phyloP scores from a whole-genome alignment of 2,888 invertebrate genomes.

The Tiphia femorata region DNA sequence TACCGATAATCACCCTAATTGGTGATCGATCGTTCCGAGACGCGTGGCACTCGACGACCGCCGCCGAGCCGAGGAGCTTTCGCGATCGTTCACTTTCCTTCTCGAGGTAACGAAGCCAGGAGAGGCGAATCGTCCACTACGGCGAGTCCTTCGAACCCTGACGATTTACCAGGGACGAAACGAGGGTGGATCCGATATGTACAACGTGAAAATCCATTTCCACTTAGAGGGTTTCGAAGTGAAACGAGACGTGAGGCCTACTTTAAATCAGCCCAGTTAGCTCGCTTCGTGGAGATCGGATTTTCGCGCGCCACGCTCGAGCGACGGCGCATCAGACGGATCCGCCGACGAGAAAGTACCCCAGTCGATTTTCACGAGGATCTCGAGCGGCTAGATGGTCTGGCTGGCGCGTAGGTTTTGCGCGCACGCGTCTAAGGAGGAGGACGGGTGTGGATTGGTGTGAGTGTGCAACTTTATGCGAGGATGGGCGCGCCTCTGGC shows the following conservation, averaged over 20 bases:
- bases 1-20: too few relatives aligned
- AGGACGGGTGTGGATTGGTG: too few relatives aligned
- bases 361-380: constrained; percentile 40
- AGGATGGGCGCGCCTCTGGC: too few relatives aligned
- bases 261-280: constrained; percentile 52
- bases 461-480: too few relatives aligned
- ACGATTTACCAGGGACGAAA: constrained; percentile 6
- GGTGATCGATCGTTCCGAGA: not conserved
- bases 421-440: not conserved
- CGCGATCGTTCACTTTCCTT: constrained; percentile 57
- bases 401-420: constrained; percentile 7
- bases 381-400: constrained; percentile 2
- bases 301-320: constrained; percentile 56
- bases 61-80: too few relatives aligned
- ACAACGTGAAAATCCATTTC: not conserved
- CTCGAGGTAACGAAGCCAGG: constrained; percentile 41
- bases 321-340: constrained; percentile 41
- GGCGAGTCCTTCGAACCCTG: too few relatives aligned
- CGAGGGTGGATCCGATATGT: not conserved
- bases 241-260: constrained; percentile 44
- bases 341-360: constrained; percentile 50
- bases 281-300: constrained; percentile 43
- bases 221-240: too few relatives aligned
- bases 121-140: too few relatives aligned
- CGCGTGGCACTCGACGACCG: too few relatives aligned